phyloP scores from a whole-genome alignment of 2,888 invertebrate genomes.

The Villa cingulata region DNA sequence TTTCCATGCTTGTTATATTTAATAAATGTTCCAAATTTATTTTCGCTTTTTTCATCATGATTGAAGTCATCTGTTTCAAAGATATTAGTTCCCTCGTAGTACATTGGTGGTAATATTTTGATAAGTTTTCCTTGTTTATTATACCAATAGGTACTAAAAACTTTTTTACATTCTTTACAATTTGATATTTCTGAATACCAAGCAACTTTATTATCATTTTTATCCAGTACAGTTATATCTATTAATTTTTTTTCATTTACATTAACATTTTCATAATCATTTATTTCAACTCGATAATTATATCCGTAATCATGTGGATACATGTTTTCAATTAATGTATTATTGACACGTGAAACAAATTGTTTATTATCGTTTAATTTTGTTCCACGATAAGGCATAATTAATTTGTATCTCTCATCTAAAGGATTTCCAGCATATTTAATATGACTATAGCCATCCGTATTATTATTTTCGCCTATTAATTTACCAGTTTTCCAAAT shows the following conservation, averaged over 20 bases:
- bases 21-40: neutral
- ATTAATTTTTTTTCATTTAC: too few species aligned
- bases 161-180: neutral
- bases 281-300: neutral
- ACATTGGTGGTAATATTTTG: neutral
- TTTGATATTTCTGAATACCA: neutral
- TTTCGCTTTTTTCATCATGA: neutral
- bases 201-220: neutral
- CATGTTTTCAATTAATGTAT: neutral
- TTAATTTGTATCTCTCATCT: neutral
- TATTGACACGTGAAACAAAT: neutral
- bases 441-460: neutral
- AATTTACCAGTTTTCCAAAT: neutral
- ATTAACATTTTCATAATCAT: neutral
- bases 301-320: neutral
- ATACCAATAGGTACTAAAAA: neutral
- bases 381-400: neutral
- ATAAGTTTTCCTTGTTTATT: neutral
- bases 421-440: neutral
- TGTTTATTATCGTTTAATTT: neutral
- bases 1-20: neutral
- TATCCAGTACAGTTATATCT: neutral
- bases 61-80: too few species aligned
- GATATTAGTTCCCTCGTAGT: neutral
- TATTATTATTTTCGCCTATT: neutral